These are phyloP conservation scores for Turritopsis dohrnii DNA, from an alignment of 30 jellyfish, hydroid and myxozoan genomes.

Conservation along the genomic window DNA sequence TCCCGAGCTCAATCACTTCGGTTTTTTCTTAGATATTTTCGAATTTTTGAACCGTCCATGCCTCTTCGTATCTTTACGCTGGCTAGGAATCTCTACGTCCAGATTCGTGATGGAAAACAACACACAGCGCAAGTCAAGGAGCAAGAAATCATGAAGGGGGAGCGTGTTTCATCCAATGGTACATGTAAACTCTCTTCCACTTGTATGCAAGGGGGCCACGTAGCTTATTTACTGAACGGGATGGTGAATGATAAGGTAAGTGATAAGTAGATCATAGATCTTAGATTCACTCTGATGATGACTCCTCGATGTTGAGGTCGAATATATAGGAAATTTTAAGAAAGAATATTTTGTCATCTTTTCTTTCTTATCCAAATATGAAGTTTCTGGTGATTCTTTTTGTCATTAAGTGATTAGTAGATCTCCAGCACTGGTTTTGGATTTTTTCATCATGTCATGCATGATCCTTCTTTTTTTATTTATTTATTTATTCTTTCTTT, in stretches of 20 bases:
- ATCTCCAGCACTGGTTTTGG: too few species aligned
- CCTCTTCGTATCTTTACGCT: constrained; percentile 36
- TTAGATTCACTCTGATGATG: background rate
- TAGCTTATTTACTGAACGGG: constrained; percentile 47
- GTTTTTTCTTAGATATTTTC: constrained; percentile 32
- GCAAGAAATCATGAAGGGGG: constrained; percentile 29
- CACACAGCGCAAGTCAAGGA: constrained; percentile 29
- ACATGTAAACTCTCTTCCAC: constrained; percentile 3
- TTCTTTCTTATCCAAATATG: too few species aligned
- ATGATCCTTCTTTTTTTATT: too few species aligned
- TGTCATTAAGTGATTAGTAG: too few species aligned
- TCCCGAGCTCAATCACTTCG: too few species aligned
- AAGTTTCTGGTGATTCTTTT: too few species aligned
- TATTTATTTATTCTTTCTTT: too few species aligned
- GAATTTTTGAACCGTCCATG: constrained; percentile 54
- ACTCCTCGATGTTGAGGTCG: background rate
- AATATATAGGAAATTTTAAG: too few species aligned
- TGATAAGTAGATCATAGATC: background rate
- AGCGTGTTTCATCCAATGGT: constrained; percentile 14
- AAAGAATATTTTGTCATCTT: too few species aligned
- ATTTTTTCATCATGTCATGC: too few species aligned
- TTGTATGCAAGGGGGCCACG: constrained; percentile 58
- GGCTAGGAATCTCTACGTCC: constrained; percentile 32
- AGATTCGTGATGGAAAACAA: constrained; percentile 44
- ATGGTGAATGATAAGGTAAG: constrained; percentile 27